Conservation (phyloP, 2,113 vertebrate genomes). For the Nansenia antarctica region DNA sequence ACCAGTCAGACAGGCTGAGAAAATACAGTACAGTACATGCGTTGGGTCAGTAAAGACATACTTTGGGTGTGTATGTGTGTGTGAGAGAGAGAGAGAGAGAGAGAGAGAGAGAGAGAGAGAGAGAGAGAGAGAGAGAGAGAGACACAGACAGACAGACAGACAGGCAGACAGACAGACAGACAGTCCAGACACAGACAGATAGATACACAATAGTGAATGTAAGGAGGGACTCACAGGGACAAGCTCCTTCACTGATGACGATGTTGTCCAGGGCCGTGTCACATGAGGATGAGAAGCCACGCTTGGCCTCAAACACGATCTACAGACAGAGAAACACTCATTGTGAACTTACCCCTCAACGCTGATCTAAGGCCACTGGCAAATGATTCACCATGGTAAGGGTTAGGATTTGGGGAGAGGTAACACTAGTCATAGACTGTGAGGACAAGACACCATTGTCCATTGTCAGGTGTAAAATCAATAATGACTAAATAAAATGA, state of each 20-base stretch:
- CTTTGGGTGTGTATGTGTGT: background rate
- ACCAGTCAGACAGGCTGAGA: constrained; percentile 67
- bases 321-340: constrained; percentile 41
- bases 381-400: too few species aligned
- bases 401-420: too few species aligned
- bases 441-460: too few species aligned
- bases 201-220: background rate
- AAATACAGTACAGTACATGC: too few species aligned
- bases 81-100: background rate
- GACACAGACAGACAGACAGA: background rate
- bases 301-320: constrained; percentile 74
- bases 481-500: too few species aligned
- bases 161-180: too few species aligned
- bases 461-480: too few species aligned
- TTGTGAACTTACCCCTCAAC: too few species aligned
- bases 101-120: background rate
- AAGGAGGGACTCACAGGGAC: constrained; percentile 59
- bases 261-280: constrained; percentile 79
- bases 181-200: too few species aligned
- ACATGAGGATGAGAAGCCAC: constrained; percentile 60
- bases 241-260: constrained; percentile 73
- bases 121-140: background rate
- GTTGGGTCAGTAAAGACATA: background rate
- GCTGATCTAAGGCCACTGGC: too few species aligned
- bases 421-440: too few species aligned